Conservation (phyloP, 53 echinoderm and acorn worm species). For the Holothuria scabra region DNA sequence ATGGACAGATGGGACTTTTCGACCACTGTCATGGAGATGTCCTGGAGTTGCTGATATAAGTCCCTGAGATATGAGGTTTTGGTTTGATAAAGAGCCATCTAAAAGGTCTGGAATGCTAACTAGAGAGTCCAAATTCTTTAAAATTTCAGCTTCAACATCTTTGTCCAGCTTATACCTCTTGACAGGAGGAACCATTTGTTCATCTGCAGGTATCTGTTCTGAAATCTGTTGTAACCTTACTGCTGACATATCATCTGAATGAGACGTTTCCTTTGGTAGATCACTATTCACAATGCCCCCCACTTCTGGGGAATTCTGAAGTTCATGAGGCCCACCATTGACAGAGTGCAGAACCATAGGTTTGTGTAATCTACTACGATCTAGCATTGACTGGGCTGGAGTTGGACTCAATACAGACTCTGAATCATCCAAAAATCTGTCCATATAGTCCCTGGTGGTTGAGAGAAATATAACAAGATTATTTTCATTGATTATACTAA, state of each 20-base stretch:
- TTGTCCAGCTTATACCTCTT: slow-evolving; percentile 65
- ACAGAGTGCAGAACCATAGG: slow-evolving; percentile 67
- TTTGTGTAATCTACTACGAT: slow-evolving; percentile 74
- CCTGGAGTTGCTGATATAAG: slow-evolving; percentile 31
- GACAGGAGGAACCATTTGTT: slow-evolving; percentile 53
- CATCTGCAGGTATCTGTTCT: slow-evolving; percentile 38
- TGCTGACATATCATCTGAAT: slow-evolving; percentile 43
- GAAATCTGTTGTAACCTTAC: slow-evolving; percentile 48
- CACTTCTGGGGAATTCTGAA: slow-evolving; percentile 83
- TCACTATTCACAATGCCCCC: slow-evolving; percentile 80
- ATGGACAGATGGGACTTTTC: neutral
- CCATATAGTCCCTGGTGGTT: slow-evolving; percentile 89
- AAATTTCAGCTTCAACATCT: slow-evolving; percentile 47
- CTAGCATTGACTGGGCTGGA: slow-evolving; percentile 81
- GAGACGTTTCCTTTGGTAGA: slow-evolving; percentile 79
- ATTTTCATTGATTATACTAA: too few species aligned
- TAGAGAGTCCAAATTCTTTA: slow-evolving; percentile 61
- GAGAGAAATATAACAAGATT: too few species aligned
- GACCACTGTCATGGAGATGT: slow-evolving; percentile 9
- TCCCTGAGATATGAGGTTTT: slow-evolving; percentile 19
- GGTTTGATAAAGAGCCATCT: slow-evolving; percentile 21
- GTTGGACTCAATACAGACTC: slow-evolving; percentile 88
- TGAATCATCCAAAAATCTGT: slow-evolving; percentile 89
- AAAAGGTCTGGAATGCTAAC: slow-evolving; percentile 36
- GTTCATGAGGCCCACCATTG: slow-evolving; percentile 72